Percentiles rank a stretch among this genome's conserved stretches.
These are phyloP conservation scores for Botrylloides violaceus DNA, from an alignment of 23 tunicate species.

Conservation along the genomic window DNA sequence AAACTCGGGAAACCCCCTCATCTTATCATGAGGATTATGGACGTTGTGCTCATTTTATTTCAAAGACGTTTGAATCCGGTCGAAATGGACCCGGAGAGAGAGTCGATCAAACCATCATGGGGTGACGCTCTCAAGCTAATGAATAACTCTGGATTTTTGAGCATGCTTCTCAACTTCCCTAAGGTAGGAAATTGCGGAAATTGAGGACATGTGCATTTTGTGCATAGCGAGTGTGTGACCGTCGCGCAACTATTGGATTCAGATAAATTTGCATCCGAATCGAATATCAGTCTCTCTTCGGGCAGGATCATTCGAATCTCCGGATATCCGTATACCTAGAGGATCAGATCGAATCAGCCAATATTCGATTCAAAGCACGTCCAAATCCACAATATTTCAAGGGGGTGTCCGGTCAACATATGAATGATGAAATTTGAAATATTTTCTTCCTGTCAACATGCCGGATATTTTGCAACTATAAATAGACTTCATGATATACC, in stretches of 20 bases:
- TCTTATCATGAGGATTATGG: conserved; percentile 99
- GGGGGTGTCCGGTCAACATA: too few relatives aligned
- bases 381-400: too few relatives aligned
- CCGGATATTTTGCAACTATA: too few relatives aligned
- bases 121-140: conserved; percentile 85
- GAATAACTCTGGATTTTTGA: conserved; percentile 89
- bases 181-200: conserved; percentile 36
- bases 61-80: conserved; percentile 73
- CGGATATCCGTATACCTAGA: background rate
- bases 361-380: background rate
- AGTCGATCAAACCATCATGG: conserved; percentile 92
- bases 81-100: conserved; percentile 78
- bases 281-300: background rate
- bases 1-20: conserved; percentile 99
- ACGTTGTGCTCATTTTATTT: conserved; percentile 82
- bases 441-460: too few relatives aligned
- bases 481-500: too few relatives aligned
- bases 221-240: background rate
- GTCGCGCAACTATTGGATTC: background rate
- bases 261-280: too few relatives aligned
- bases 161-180: conserved; percentile 70
- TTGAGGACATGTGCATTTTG: background rate
- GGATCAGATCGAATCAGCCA: background rate
- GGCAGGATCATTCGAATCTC: background rate
- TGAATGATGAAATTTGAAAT: too few relatives aligned